Evolutionary conservation across 2,797 vertebrate genomes (phyloP).

Genomic region (Heliangelus exortis): DNA sequence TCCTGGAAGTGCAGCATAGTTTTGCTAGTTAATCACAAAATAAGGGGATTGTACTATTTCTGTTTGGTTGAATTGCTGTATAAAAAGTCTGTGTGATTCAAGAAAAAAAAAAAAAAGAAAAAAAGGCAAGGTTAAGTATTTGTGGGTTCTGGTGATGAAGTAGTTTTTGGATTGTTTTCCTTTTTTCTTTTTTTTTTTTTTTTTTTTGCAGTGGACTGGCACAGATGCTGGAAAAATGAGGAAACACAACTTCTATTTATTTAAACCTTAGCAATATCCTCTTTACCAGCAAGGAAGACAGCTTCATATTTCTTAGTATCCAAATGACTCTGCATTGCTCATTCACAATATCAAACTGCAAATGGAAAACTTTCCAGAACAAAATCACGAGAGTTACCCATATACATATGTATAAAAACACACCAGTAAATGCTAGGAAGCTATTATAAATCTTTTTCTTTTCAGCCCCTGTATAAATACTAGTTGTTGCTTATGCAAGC

Average conservation of each 20-base stretch:
- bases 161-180: neutral
- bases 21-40: neutral
- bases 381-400: accelerated
- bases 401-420: accelerated
- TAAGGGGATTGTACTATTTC: neutral
- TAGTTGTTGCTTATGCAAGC: neutral
- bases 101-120: no score
- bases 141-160: neutral
- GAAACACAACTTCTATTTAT: neutral
- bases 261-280: neutral
- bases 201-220: neutral
- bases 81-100: neutral
- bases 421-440: neutral
- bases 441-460: neutral
- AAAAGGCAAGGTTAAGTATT: no score
- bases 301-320: neutral
- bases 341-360: neutral
- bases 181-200: neutral
- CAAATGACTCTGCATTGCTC: neutral
- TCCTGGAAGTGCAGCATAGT: neutral
- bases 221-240: neutral
- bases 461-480: neutral
- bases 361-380: neutral
- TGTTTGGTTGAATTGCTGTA: neutral
- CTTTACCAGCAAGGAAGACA: neutral